phyloP scores from a whole-genome alignment of 2,113 vertebrate species.

The Passerina amoena region DNA sequence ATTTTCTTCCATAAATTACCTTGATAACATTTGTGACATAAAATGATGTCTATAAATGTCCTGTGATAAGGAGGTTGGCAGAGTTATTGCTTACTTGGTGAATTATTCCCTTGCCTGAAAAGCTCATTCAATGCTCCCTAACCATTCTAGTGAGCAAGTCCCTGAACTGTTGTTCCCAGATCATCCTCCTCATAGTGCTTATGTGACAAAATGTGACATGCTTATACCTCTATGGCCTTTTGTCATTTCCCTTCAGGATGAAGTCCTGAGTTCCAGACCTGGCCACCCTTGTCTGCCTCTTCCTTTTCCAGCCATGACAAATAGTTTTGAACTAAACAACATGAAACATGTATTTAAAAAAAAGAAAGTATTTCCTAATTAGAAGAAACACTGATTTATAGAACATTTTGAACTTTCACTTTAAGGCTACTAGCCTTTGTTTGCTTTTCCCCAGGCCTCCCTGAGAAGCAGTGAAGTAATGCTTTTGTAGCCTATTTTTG shows the following conservation, averaged over 20 bases:
- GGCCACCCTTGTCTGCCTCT: not conserved
- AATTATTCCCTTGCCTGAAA: not conserved
- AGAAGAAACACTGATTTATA: not conserved
- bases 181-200: not conserved
- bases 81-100: not conserved
- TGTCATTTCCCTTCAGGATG: not conserved
- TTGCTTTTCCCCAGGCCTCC: not conserved
- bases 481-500: not conserved
- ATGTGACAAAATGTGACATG: not conserved
- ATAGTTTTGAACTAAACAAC: not conserved
- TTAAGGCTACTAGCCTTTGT: not conserved
- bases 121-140: not conserved
- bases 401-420: not conserved
- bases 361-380: not conserved
- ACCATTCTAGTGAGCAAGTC: not conserved
- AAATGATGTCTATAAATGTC: not conserved
- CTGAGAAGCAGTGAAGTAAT: not conserved
- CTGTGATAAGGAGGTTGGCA: not conserved
- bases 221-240: not conserved
- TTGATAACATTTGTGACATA: not conserved
- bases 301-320: not conserved
- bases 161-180: not conserved
- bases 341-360: not conserved
- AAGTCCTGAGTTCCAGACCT: not conserved
- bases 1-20: not conserved